Evolutionary conservation across 2,888 invertebrate species (phyloP).

Genomic region (Aspidiotus rigidus): DNA sequence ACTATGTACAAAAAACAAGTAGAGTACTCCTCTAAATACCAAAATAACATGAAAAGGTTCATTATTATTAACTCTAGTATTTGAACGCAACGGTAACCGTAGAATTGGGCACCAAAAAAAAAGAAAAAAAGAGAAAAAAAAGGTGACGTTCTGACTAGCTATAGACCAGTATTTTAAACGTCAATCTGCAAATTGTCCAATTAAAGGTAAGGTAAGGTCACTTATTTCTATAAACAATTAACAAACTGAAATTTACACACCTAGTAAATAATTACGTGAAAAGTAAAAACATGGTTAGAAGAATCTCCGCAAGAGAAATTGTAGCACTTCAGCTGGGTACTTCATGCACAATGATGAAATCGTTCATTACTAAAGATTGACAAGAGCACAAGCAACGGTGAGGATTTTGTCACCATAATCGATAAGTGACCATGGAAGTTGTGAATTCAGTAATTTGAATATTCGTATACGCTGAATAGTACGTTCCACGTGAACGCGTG

Average conservation of each 20-base stretch:
- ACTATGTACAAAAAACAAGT: neutral
- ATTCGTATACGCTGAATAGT: conserved; percentile 10
- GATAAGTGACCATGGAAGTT: conserved; percentile 11
- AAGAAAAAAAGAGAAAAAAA: too few species aligned
- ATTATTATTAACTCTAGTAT: neutral
- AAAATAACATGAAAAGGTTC: neutral
- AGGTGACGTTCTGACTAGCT: too few species aligned
- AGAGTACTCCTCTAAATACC: neutral
- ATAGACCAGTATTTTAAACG: too few species aligned
- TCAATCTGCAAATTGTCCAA: too few species aligned
- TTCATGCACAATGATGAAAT: neutral
- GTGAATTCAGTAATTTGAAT: conserved; percentile 15
- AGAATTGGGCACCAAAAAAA: too few species aligned
- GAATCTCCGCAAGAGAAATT: too few species aligned
- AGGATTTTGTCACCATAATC: conserved; percentile 3
- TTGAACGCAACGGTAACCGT: too few species aligned
- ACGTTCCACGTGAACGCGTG: conserved; percentile 4
- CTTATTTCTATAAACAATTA: neutral
- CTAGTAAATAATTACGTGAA: too few species aligned
- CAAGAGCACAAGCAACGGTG: conserved; percentile 9
- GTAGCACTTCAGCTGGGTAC: too few species aligned
- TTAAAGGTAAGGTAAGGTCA: too few species aligned
- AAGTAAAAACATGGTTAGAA: too few species aligned
- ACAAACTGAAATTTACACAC: too few species aligned
- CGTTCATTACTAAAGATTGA: conserved; percentile 15